Evolutionary conservation across 2,797 vertebrate genomes (phyloP).

Genomic region (Gymnodraco acuticeps): DNA sequence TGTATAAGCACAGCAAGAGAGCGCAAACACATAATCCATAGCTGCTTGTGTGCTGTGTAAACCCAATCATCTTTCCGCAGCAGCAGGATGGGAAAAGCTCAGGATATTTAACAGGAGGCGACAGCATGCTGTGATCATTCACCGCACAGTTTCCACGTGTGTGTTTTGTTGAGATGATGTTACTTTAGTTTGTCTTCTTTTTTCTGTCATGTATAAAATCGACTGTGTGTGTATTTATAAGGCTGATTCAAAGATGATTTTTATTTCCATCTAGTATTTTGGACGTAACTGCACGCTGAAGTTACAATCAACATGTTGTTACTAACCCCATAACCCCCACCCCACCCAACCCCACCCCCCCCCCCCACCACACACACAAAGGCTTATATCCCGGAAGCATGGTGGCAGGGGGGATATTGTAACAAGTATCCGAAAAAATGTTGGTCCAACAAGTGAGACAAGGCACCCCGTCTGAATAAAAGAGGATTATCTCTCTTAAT

Average conservation of each 20-base stretch:
- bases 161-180: slow-evolving; percentile 22
- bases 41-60: slow-evolving; percentile 44
- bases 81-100: slow-evolving; percentile 33
- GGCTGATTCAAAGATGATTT: background rate
- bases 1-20: slow-evolving; percentile 17
- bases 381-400: slow-evolving; percentile 43
- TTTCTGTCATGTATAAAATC: background rate
- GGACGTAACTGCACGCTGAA: slow-evolving; percentile 15
- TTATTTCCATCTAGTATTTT: slow-evolving; percentile 1
- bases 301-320: slow-evolving; percentile 32
- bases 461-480: slow-evolving; percentile 74
- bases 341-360: slow-evolving; percentile 16
- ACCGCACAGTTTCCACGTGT: background rate
- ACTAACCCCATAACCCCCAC: slow-evolving; percentile 5
- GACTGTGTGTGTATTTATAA: slow-evolving; percentile 5
- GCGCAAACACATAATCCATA: slow-evolving; percentile 63
- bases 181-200: slow-evolving; percentile 7
- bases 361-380: slow-evolving; percentile 9
- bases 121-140: slow-evolving; percentile 9
- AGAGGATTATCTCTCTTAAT: slow-evolving; percentile 79
- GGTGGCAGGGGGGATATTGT: slow-evolving; percentile 65
- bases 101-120: slow-evolving; percentile 27
- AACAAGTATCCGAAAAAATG: slow-evolving; percentile 66
- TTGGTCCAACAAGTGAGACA: slow-evolving; percentile 80
- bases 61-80: slow-evolving; percentile 46